Percentiles rank a stretch among this genome's conserved stretches.
Conservation (phyloP, 2,888 invertebrate genomes). For the Drosophila glabriapex region DNA sequence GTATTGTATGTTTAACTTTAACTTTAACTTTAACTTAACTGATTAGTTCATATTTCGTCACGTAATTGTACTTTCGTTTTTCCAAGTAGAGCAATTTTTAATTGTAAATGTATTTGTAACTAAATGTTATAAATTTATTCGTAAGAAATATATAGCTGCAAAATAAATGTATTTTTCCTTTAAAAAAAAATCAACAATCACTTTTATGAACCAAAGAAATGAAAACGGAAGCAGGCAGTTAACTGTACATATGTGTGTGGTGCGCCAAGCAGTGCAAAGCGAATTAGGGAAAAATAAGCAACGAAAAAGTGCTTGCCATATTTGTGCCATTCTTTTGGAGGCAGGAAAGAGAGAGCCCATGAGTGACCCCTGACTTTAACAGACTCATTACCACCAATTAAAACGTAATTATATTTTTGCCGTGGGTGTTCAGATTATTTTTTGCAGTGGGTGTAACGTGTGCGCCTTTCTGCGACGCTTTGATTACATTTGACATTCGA, state of each 20-base stretch:
- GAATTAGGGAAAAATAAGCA: not conserved
- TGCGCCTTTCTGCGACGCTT: not conserved
- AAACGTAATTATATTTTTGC: not conserved
- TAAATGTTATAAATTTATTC: constrained; percentile 81
- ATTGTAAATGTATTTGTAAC: constrained; percentile 80
- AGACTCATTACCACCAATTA: not conserved
- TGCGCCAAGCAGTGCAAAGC: not conserved
- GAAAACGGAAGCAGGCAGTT: not conserved
- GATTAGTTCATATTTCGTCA: constrained; percentile 54
- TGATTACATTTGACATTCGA: not conserved
- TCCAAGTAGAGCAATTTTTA: constrained; percentile 78
- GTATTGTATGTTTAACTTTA: constrained; percentile 51
- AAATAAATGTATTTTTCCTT: constrained; percentile 83
- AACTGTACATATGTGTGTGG: not conserved
- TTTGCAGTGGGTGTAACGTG: not conserved
- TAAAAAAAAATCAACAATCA: constrained; percentile 34
- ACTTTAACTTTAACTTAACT: constrained; percentile 57
- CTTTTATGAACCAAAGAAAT: not conserved
- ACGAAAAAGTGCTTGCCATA: not conserved
- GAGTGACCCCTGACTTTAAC: not conserved
- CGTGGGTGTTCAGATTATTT: not conserved
- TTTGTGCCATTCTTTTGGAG: not conserved
- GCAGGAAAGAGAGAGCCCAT: not conserved
- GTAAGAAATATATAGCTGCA: constrained; percentile 74
- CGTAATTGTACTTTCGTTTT: constrained; percentile 55